Evolutionary conservation across 2,888 invertebrate genomes (phyloP), one percentile per base, ranked within the genome.

Genomic region (Aphodius sticticus): DNA sequence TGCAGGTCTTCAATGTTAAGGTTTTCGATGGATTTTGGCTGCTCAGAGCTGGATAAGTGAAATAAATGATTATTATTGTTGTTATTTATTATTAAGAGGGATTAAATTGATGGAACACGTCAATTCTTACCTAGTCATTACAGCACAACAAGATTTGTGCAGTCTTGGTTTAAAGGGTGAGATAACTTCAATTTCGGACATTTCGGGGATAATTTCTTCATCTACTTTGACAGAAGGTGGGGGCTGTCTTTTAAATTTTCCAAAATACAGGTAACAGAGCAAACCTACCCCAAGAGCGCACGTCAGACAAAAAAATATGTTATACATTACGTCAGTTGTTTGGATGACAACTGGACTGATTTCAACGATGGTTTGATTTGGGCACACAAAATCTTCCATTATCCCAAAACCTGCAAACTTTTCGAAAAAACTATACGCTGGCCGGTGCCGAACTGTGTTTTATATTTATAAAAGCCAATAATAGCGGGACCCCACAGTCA

Each of bases 1-100:
- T 77, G 79, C 69, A 81, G 77, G 70, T 81, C 81, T 26, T 79
- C 77, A 76, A 79, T 76, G 69, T 78, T 81, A 77, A 81, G 80
- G 75, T 81, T 78, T 77, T 81, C 80, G 36, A 78, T 69, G 15
- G 80, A 74, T 71, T 81, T 81, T 69, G 76, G 69, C 14, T 74
- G 78, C 70, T 79, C 80, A 69, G 75, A n/a, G 74, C 80, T 81
- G 78, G 72, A n/a, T 71, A 6, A 6, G 71, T 0, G 71, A 70
- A 70, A 70, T 1, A 70, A 14, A 7, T 6, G 12, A n/a, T 16
- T 16, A 69, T 69, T n/a, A 69, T 14, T n/a, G 15, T 14, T n/a
- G 3, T n/a, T 15, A 69, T 69, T 69, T n/a, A 69, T 2, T n/a
- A 69, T 69, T 69, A 69, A 69, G 15, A n/a, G 69, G 15, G 15